Percentiles rank a stretch among this genome's conserved stretches.
Evolutionary conservation across 2,113 vertebrate genomes (phyloP).

Genomic region (Steatornis caripensis): DNA sequence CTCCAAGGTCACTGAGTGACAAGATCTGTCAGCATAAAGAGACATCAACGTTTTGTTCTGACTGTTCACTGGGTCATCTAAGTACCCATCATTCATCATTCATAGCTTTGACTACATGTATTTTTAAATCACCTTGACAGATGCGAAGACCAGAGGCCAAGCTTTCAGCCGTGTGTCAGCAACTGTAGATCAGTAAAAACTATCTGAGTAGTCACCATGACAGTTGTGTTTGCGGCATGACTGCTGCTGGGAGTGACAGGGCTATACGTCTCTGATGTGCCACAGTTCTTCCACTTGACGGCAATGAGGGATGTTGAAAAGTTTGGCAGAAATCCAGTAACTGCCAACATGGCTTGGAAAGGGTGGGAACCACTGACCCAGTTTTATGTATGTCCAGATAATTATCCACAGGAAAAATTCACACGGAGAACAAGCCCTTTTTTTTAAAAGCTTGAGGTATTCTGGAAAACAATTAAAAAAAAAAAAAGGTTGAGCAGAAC

Average conservation of each 20-base stretch:
- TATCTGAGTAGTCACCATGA: not conserved
- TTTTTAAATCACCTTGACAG: not conserved
- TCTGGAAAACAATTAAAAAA: not conserved
- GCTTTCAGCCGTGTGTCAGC: not conserved
- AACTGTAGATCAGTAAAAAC: not conserved
- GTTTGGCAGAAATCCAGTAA: not conserved
- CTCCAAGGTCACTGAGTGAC: not conserved
- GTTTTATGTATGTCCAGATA: slow-evolving; percentile 8
- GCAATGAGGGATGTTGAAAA: not conserved
- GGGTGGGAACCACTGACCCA: slow-evolving; percentile 2
- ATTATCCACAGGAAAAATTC: slow-evolving; percentile 19
- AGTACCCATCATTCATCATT: not conserved
- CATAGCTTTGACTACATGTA: not conserved
- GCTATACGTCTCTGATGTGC: not conserved
- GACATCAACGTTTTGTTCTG: not conserved
- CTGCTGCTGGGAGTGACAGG: not conserved
- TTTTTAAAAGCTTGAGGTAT: not conserved
- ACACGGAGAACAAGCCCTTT: not conserved
- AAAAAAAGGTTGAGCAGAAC: not conserved
- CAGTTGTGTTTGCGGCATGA: not conserved
- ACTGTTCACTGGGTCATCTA: not conserved
- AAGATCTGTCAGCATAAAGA: not conserved
- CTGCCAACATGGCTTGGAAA: not conserved
- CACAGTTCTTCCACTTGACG: not conserved
- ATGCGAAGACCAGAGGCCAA: not conserved